These are phyloP conservation scores for Takifugu flavidus DNA, from an alignment of 2,113 vertebrate species.

Conservation along the genomic window DNA sequence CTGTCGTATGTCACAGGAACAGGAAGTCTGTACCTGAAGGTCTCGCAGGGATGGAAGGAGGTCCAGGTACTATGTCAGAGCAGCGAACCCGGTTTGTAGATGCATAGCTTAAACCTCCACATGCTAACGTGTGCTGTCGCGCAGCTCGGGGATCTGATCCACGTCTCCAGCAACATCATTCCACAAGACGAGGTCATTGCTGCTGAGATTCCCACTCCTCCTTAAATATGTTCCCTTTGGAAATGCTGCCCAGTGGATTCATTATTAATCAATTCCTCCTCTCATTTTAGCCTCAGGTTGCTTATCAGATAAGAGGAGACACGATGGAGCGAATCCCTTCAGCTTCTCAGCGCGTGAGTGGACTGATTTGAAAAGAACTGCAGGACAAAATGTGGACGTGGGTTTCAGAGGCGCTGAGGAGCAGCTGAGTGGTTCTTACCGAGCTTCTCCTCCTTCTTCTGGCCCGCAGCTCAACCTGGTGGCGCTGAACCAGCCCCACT, in stretches of 20 bases:
- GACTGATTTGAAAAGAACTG: background rate
- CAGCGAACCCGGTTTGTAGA: background rate
- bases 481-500: conserved; percentile 86
- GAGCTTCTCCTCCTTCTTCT: background rate
- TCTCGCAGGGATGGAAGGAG: conserved; percentile 89
- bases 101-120: background rate
- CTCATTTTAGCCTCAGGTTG: conserved; percentile 45
- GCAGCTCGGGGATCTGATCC: conserved; percentile 87
- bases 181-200: conserved; percentile 68
- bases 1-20: conserved; percentile 80
- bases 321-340: conserved; percentile 48
- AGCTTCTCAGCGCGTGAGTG: conserved; percentile 37
- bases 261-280: background rate
- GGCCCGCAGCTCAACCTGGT: conserved; percentile 83
- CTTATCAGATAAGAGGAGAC: conserved; percentile 50
- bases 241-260: background rate
- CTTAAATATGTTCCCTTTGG: background rate
- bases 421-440: no score
- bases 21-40: conserved; percentile 86
- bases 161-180: conserved; percentile 75
- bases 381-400: no score
- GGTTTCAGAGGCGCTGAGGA: no score
- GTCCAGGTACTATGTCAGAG: conserved; percentile 77
- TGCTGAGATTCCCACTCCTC: background rate
- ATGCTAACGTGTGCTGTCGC: conserved; percentile 32